These are phyloP conservation scores for Bettongia penicillata DNA, from an alignment of 2,113 vertebrate species.

Conservation along the genomic window DNA sequence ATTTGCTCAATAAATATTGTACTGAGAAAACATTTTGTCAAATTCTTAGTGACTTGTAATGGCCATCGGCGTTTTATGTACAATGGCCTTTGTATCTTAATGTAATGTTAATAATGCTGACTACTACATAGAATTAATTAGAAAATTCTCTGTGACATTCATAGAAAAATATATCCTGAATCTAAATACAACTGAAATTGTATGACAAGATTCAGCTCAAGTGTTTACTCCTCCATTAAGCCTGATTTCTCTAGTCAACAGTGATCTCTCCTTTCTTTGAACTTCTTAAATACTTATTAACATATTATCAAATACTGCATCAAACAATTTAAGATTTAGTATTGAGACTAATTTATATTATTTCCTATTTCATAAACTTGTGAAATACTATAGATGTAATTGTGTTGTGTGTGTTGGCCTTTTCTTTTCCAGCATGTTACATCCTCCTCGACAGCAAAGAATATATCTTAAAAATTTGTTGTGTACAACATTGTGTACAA, in stretches of 20 bases:
- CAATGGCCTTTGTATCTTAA: background rate
- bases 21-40: background rate
- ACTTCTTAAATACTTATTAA: background rate
- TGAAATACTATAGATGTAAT: background rate
- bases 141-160: background rate
- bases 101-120: background rate
- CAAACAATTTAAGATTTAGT: background rate
- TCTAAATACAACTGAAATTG: background rate
- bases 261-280: conserved; percentile 8
- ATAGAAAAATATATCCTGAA: background rate
- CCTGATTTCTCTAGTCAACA: background rate
- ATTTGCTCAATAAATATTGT: background rate
- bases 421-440: background rate
- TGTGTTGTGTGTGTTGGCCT: background rate
- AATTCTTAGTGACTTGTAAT: background rate
- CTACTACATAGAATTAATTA: too few relatives aligned
- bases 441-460: background rate
- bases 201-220: background rate
- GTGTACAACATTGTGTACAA: background rate
- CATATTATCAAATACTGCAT: background rate
- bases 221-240: background rate
- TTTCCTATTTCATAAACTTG: background rate
- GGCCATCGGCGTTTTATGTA: too few relatives aligned
- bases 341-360: background rate
- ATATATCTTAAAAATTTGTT: conserved; percentile 8